Conservation (phyloP, 1,140 invertebrate species). For the Drosophila willistoni region DNA sequence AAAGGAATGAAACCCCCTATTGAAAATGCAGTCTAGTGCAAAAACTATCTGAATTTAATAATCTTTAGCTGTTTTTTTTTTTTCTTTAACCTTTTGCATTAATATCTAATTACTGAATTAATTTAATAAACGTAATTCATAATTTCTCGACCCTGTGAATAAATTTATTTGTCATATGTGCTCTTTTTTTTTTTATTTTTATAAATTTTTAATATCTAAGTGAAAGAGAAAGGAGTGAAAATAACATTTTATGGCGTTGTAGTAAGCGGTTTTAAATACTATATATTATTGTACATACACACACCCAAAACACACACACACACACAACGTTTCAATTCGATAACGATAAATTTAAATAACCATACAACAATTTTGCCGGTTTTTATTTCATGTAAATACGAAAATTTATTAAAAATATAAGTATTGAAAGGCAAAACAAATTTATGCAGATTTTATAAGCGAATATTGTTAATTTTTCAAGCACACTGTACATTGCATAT, state of each 20-base stretch:
- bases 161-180: constrained; percentile 36
- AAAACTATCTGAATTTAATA: not conserved
- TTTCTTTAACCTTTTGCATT: not conserved
- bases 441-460: constrained; percentile 62
- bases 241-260: constrained; percentile 7
- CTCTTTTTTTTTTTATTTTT: constrained; percentile 13
- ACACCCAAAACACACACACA: not conserved
- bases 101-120: constrained; percentile 8
- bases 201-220: constrained; percentile 8
- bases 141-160: constrained; percentile 55
- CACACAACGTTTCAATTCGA: constrained; percentile 6
- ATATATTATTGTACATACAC: constrained; percentile 33
- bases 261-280: constrained; percentile 9
- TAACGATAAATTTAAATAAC: constrained; percentile 26
- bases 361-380: constrained; percentile 23
- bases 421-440: constrained; percentile 52
- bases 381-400: constrained; percentile 59
- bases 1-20: not conserved
- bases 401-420: constrained; percentile 29
- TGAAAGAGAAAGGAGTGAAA: not conserved
- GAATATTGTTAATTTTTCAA: constrained; percentile 69
- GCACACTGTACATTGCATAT: constrained; percentile 53
- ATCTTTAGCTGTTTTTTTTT: not conserved
- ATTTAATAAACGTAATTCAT: constrained; percentile 7
- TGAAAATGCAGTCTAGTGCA: not conserved